phyloP scores from a whole-genome alignment of 92 coral and sea anemone species.

The Diadumene lineata region DNA sequence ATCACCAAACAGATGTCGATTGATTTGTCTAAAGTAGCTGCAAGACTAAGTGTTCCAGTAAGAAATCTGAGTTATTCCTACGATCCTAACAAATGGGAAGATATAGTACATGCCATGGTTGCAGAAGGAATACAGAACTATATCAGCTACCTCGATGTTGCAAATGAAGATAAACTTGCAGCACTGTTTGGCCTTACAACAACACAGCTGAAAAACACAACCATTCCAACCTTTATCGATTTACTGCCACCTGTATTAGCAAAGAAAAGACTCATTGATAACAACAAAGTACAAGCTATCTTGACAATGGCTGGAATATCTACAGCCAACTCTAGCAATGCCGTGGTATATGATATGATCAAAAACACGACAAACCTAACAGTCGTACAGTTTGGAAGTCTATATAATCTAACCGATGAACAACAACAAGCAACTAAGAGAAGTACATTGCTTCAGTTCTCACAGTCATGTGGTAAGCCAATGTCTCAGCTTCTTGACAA shows the following conservation, averaged over 20 bases:
- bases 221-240: slow-evolving; percentile 33
- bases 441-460: slow-evolving; percentile 46
- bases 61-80: slow-evolving; percentile 45
- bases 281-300: slow-evolving; percentile 23
- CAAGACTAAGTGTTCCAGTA: slow-evolving; percentile 38
- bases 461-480: slow-evolving; percentile 40
- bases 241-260: slow-evolving; percentile 36
- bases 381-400: slow-evolving; percentile 44
- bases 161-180: slow-evolving; percentile 50
- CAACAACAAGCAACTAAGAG: slow-evolving; percentile 45
- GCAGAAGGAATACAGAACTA: slow-evolving; percentile 49
- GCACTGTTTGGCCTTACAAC: slow-evolving; percentile 30
- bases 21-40: slow-evolving; percentile 46
- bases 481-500: slow-evolving; percentile 13
- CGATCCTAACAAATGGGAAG: slow-evolving; percentile 67
- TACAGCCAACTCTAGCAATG: slow-evolving; percentile 11
- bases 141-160: slow-evolving; percentile 31
- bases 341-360: background rate
- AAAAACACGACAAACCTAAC: slow-evolving; percentile 18
- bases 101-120: slow-evolving; percentile 61
- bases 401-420: slow-evolving; percentile 54
- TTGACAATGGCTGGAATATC: slow-evolving; percentile 20
- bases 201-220: slow-evolving; percentile 45
- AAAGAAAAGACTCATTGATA: slow-evolving; percentile 41
- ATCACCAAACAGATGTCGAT: slow-evolving; percentile 42